These are phyloP conservation scores for Gymnoscopelus microlampas DNA, from an alignment of 2,797 vertebrate species.

Conservation along the genomic window DNA sequence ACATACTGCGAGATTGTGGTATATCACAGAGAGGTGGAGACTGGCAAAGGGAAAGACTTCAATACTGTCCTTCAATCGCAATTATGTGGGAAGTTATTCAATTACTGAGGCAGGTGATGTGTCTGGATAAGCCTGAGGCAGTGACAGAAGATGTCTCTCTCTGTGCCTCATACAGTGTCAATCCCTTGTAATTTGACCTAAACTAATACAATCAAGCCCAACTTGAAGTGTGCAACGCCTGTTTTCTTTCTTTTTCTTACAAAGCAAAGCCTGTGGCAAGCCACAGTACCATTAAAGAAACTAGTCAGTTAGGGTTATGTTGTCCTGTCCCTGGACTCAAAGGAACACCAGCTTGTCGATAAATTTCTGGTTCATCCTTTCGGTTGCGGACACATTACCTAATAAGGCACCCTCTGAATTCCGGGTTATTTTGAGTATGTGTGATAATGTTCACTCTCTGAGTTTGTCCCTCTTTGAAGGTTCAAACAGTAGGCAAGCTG, in stretches of 20 bases:
- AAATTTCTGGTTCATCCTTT: constrained; percentile 87
- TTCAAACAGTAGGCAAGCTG: constrained; percentile 74
- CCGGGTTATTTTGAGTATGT: constrained; percentile 95
- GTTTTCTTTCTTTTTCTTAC: constrained; percentile 35
- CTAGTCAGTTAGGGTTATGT: constrained; percentile 54
- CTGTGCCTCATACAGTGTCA: constrained; percentile 17
- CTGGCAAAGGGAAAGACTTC: constrained; percentile 19
- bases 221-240: constrained; percentile 26
- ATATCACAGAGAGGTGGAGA: constrained; percentile 9
- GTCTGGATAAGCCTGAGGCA: constrained; percentile 38
- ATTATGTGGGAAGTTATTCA: constrained; percentile 52
- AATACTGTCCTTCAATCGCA: constrained; percentile 36
- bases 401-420: constrained; percentile 94
- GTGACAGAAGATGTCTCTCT: constrained; percentile 40
- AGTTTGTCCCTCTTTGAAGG: constrained; percentile 73
- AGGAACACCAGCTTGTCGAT: constrained; percentile 87
- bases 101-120: constrained; percentile 50
- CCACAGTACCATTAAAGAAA: constrained; percentile 37
- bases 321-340: constrained; percentile 70
- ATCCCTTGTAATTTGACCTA: constrained; percentile 40
- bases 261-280: constrained; percentile 29
- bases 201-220: constrained; percentile 35
- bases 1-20: constrained; percentile 32
- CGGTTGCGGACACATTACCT: constrained; percentile 89
- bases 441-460: constrained; percentile 88